Evolutionary conservation across 2,797 vertebrate genomes (phyloP).

Genomic region (Sciaenops ocellatus): DNA sequence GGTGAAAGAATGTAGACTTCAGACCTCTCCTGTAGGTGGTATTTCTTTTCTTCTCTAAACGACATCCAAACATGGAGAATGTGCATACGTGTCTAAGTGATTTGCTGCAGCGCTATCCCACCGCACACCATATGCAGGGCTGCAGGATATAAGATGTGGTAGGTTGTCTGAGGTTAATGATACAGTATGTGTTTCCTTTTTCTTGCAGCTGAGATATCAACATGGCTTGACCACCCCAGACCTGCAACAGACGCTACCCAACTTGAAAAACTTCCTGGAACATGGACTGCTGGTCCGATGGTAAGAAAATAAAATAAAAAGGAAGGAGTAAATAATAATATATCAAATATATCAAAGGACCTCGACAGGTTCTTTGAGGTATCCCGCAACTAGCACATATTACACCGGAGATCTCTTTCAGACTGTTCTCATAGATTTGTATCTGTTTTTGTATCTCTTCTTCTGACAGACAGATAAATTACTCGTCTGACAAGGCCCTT

Average conservation of each 20-base stretch:
- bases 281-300: constrained; percentile 96
- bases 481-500: background rate
- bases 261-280: constrained; percentile 98
- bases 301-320: constrained; percentile 82
- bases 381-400: too few species aligned
- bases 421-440: too few species aligned
- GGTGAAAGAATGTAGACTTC: constrained; percentile 70
- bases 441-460: background rate
- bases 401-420: background rate
- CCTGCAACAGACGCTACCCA: constrained; percentile 97
- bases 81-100: constrained; percentile 37
- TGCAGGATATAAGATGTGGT: constrained; percentile 11
- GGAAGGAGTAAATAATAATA: too few species aligned
- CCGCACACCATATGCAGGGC: constrained; percentile 11
- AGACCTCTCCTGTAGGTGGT: constrained; percentile 56
- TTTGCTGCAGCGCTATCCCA: background rate
- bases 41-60: constrained; percentile 57
- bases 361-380: too few species aligned
- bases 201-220: constrained; percentile 94
- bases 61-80: constrained; percentile 53
- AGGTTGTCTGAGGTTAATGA: constrained; percentile 62
- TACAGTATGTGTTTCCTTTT: constrained; percentile 48
- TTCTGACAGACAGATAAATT: background rate
- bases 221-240: constrained; percentile 96
- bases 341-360: too few species aligned